phyloP scores from a whole-genome alignment of 2,888 invertebrate species.

The Pyrrhia umbra region DNA sequence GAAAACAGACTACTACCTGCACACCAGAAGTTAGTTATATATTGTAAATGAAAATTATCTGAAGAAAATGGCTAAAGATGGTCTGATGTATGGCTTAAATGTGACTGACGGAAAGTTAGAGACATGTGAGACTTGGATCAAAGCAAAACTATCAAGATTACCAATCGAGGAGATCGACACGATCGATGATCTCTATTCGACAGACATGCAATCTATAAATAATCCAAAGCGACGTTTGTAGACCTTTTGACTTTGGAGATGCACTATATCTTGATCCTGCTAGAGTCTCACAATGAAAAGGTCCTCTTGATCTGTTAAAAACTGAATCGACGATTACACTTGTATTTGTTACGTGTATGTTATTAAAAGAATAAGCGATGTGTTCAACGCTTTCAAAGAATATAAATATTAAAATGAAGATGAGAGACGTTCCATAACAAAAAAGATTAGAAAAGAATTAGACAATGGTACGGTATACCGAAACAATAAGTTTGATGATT shows the following conservation, averaged over 20 bases:
- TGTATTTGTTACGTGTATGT: not conserved
- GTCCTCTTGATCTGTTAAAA: too few relatives aligned
- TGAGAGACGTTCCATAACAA: not conserved
- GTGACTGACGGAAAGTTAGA: not conserved
- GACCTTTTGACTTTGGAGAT: not conserved
- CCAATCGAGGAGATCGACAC: not conserved
- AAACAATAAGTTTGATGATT: not conserved
- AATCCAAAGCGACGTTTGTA: not conserved
- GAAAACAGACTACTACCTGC: too few relatives aligned
- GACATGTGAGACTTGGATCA: slow-evolving; percentile 3
- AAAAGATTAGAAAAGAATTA: not conserved
- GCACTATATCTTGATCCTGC: not conserved
- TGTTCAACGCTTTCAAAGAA: not conserved
- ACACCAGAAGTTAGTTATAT: too few relatives aligned
- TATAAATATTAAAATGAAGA: slow-evolving; percentile 2
- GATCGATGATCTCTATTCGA: not conserved
- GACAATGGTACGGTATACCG: not conserved
- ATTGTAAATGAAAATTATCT: not conserved
- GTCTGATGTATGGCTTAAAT: not conserved
- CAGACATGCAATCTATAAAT: not conserved
- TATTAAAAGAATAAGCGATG: not conserved
- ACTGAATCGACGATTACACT: not conserved
- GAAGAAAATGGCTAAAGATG: not conserved
- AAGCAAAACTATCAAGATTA: slow-evolving; percentile 1
- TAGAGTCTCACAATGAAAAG: not conserved